Percentiles rank a stretch among this genome's conserved stretches.
These are phyloP conservation scores for Tyria jacobaeae DNA, from an alignment of 2,888 invertebrate species.

Conservation along the genomic window DNA sequence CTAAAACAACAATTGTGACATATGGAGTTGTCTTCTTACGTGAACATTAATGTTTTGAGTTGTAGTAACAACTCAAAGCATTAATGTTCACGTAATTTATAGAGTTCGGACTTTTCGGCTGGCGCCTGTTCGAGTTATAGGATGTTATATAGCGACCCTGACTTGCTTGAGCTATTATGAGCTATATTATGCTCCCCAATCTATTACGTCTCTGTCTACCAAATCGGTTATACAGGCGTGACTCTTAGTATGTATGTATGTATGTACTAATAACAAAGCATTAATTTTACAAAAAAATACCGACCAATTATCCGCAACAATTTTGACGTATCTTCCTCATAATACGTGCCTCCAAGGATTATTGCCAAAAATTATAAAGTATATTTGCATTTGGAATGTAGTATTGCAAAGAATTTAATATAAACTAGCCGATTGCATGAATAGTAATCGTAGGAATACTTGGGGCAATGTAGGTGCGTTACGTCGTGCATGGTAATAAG, in stretches of 20 bases:
- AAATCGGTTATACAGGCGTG: too few relatives aligned
- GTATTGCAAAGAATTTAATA: slow-evolving; percentile 60
- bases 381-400: slow-evolving; percentile 40
- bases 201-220: too few relatives aligned
- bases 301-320: too few relatives aligned
- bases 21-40: slow-evolving; percentile 39
- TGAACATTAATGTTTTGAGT: slow-evolving; percentile 31
- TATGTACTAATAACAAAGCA: slow-evolving; percentile 23
- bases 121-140: too few relatives aligned
- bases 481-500: slow-evolving; percentile 83
- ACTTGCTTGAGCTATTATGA: too few relatives aligned
- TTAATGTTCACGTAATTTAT: too few relatives aligned
- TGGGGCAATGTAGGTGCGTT: slow-evolving; percentile 65
- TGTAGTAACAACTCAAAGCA: too few relatives aligned
- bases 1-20: slow-evolving; percentile 38
- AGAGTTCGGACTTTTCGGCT: too few relatives aligned
- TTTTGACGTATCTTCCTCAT: slow-evolving; percentile 30
- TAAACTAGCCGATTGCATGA: slow-evolving; percentile 65
- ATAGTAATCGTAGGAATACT: slow-evolving; percentile 70
- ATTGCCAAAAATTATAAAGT: slow-evolving; percentile 22
- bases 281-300: slow-evolving; percentile 16
- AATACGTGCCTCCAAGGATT: slow-evolving; percentile 38
- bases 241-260: too few relatives aligned
- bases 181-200: too few relatives aligned
- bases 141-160: too few relatives aligned